Conservation (phyloP, 2,113 vertebrate genomes). For the Thermophis baileyi region DNA sequence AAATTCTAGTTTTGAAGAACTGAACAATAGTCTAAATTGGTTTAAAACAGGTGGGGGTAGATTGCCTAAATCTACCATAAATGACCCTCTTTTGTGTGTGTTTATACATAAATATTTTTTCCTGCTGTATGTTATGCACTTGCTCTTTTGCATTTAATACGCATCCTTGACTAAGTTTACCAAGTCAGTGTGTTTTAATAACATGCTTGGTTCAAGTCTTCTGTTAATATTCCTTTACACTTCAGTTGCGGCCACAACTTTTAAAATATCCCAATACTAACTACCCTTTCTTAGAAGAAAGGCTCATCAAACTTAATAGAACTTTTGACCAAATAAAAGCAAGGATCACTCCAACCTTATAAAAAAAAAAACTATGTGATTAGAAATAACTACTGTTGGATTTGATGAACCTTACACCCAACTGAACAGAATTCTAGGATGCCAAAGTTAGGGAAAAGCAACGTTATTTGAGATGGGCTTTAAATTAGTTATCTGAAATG, state of each 20-base stretch:
- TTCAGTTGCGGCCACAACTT: neutral
- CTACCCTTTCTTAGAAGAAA: neutral
- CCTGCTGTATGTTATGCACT: conserved; percentile 9
- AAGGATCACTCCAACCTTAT: neutral
- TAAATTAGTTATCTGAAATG: neutral
- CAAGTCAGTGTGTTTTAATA: conserved; percentile 35
- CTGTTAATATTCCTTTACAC: neutral
- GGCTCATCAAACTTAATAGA: neutral
- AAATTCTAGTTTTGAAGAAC: neutral
- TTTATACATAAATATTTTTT: conserved; percentile 12
- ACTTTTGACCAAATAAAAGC: neutral
- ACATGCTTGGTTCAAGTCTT: neutral
- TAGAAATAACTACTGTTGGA: neutral
- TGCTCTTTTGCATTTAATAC: conserved; percentile 32
- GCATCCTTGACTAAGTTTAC: neutral
- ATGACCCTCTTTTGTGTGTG: neutral
- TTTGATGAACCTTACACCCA: neutral
- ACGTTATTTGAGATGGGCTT: neutral
- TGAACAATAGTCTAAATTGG: neutral
- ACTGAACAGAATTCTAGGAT: neutral
- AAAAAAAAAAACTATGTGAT: neutral
- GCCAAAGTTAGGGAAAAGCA: neutral
- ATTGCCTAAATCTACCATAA: conserved; percentile 39
- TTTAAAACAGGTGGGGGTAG: neutral
- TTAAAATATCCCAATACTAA: neutral